These are phyloP conservation scores for Tenodera sinensis DNA, from an alignment of 2,888 invertebrate genomes.

Conservation along the genomic window DNA sequence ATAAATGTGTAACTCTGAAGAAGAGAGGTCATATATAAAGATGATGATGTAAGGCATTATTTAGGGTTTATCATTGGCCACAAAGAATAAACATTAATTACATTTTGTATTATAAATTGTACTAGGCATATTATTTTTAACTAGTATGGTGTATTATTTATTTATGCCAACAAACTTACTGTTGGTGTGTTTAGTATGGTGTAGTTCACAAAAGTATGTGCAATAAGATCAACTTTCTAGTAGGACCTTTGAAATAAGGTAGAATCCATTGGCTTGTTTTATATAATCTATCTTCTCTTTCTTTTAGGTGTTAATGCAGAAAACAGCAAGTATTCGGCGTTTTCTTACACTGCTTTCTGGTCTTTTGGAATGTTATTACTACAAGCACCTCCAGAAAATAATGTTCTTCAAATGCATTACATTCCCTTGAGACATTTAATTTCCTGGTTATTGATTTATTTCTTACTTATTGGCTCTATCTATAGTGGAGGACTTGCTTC, in stretches of 20 bases:
- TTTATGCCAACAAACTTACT: too few species aligned
- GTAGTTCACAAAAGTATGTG: too few species aligned
- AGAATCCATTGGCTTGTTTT: not conserved
- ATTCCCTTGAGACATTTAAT: not conserved
- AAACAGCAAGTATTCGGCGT: not conserved
- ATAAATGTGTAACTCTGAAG: too few species aligned
- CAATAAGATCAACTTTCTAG: not conserved
- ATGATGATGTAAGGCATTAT: too few species aligned
- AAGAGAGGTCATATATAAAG: too few species aligned
- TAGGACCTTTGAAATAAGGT: not conserved
- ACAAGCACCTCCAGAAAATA: not conserved
- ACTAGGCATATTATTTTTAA: too few species aligned
- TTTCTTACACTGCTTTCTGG: not conserved
- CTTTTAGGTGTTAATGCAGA: not conserved
- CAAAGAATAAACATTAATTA: too few species aligned
- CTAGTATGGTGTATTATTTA: too few species aligned
- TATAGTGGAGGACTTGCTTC: not conserved
- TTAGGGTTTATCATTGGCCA: too few species aligned
- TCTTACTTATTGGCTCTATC: not conserved
- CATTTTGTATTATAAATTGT: too few species aligned
- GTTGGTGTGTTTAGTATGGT: too few species aligned
- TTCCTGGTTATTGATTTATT: not conserved
- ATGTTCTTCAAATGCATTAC: not conserved
- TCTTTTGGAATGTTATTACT: not conserved
- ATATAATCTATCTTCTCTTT: not conserved